Evolutionary conservation across 2,113 vertebrate genomes (phyloP).

Genomic region (Festucalex cinctus): DNA sequence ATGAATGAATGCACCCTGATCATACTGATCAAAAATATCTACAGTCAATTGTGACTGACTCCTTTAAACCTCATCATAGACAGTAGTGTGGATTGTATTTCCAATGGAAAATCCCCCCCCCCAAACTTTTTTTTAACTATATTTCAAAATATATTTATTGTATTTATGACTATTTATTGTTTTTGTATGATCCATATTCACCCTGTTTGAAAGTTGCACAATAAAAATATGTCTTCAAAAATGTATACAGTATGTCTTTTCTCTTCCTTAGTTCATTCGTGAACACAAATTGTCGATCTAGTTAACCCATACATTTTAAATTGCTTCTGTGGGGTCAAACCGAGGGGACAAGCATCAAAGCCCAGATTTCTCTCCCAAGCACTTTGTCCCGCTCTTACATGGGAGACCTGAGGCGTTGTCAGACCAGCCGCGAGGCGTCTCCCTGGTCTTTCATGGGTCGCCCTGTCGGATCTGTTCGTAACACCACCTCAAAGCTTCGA

Average conservation of each 20-base stretch:
- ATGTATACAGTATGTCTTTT: neutral
- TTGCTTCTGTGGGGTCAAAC: too few species aligned
- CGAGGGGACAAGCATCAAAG: too few species aligned
- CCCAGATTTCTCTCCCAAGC: too few species aligned
- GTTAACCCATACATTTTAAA: too few species aligned
- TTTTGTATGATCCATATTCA: constrained; percentile 1
- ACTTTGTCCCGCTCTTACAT: too few species aligned
- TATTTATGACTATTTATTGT: constrained; percentile 62
- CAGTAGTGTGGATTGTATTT: constrained; percentile 45
- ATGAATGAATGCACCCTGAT: constrained; percentile 24
- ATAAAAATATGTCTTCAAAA: constrained; percentile 18
- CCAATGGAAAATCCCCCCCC: constrained; percentile 39
- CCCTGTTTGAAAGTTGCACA: neutral
- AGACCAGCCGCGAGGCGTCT: too few species aligned
- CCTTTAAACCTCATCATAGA: neutral
- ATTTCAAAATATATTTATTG: constrained; percentile 60
- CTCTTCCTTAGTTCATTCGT: neutral
- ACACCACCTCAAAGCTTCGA: too few species aligned
- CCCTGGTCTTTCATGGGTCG: too few species aligned
- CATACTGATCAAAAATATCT: constrained; percentile 54
- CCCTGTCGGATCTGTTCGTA: too few species aligned
- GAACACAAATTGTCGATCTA: too few species aligned
- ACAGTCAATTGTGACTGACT: constrained; percentile 13
- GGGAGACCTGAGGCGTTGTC: too few species aligned
- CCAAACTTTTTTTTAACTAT: neutral